Base-by-base conservation (phyloP, 2,888 invertebrate species). In the Drosophila algonquin region DNA sequence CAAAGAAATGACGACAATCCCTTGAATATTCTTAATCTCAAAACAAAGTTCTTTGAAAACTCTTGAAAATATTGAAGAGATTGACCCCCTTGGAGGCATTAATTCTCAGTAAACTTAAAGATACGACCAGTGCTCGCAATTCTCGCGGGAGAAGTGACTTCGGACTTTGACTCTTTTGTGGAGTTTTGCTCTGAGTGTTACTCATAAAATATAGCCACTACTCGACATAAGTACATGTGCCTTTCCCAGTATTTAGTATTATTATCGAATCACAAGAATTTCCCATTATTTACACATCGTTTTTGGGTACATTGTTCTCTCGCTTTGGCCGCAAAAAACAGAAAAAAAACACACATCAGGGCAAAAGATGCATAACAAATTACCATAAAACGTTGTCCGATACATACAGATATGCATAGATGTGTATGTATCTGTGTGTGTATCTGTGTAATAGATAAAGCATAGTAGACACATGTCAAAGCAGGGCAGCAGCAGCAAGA, bases 321-420 rank as follows among this genome's bases (percentile, higher is more conserved):
- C 59, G 48, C 35, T 30, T 45, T 3, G 50, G 30, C 48, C 55
- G 55, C 55, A 59, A 52, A 35, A 12, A 40, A 40, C 24, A 24
- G 0, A 24, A 24, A 24, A 24, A 40, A 78, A n/a, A n/a, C n/a
- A n/a, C n/a, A 65, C 71, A 75, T 64, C 60, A 67, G 64, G 52
- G 62, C 79, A 80, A 75, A 44, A 78, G 81, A 84, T 88, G 89
- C 87, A 83, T 81, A 69, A 83, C 69, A 83, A 83, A 84, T 89
- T 73, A 78, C 69, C 88, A 86, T 76, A 80, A 76, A 78, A 44
- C 59, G 74, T 68, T 78, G 76, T 69, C 81, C 81, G 69, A 71
- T 72, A 77, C 63, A 69, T 69, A 73, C 69, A 57, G 56, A 54
- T 51, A 60, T 40, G 48, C 44, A 71, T 51, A 56, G 44, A 50